Conservation (phyloP, 2,888 invertebrate species). For the Gymnosoma rotundatum region DNA sequence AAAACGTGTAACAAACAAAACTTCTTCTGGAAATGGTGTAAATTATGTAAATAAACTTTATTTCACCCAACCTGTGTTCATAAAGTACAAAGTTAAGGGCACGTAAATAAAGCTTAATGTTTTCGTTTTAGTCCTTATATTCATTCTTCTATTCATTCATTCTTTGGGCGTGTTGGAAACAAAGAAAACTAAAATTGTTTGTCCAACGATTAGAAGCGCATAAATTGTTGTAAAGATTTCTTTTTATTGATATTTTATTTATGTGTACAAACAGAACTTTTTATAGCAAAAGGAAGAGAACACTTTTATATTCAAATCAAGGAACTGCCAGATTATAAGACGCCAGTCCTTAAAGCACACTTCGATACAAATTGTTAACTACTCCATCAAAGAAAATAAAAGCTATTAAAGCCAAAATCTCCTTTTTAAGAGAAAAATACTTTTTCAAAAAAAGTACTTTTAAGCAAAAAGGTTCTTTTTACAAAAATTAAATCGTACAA, state of each 20-base stretch:
- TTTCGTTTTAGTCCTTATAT: constrained; percentile 22
- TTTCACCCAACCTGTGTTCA: constrained; percentile 13
- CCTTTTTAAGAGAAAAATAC: no score
- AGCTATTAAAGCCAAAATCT: no score
- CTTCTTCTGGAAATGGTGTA: constrained; percentile 26
- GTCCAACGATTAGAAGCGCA: constrained; percentile 15
- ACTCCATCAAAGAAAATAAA: no score
- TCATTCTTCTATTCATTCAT: neutral
- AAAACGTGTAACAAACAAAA: neutral
- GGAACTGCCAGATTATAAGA: no score
- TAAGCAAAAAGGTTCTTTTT: neutral
- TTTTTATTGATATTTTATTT: neutral
- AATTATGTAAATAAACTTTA: constrained; percentile 29
- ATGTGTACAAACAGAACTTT: constrained; percentile 3
- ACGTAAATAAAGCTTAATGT: constrained; percentile 38
- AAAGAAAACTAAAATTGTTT: constrained; percentile 12
- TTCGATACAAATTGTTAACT: no score
- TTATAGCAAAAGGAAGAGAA: no score
- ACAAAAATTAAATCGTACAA: no score
- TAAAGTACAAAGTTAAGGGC: constrained; percentile 30
- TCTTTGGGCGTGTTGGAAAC: constrained; percentile 22
- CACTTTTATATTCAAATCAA: no score
- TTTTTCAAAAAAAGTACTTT: neutral
- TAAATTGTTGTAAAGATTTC: constrained; percentile 49
- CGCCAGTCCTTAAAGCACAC: no score